Evolutionary conservation across 2,888 invertebrate species (phyloP).

Genomic region (Paralinhomoeus sp.): DNA sequence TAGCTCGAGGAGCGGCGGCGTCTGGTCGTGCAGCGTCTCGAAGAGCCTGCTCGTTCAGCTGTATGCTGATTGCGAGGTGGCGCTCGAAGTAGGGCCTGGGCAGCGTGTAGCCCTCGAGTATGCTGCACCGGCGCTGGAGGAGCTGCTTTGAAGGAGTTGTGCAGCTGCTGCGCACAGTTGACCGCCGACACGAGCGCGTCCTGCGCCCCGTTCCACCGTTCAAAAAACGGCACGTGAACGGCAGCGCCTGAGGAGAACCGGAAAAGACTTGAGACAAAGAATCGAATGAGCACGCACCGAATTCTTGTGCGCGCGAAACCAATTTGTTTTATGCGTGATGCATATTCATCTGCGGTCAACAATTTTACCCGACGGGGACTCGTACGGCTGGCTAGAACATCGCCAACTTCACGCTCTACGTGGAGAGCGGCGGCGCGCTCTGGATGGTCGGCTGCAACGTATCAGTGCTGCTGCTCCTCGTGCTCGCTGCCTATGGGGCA

Average conservation of each 20-base stretch:
- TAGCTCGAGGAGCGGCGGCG: slow-evolving; percentile 71
- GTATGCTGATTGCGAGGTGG: slow-evolving; percentile 26
- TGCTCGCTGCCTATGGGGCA: no score
- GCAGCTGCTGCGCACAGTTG: slow-evolving; percentile 67
- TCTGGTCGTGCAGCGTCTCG: slow-evolving; percentile 70
- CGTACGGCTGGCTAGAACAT: no score
- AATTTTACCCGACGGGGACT: no score
- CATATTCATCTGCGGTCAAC: no score
- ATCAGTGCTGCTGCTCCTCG: no score
- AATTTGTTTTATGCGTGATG: no score
- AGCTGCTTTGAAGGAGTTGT: slow-evolving; percentile 60
- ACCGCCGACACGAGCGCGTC: slow-evolving; percentile 24
- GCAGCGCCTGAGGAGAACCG: slow-evolving; percentile 47
- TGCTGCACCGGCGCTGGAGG: slow-evolving; percentile 52
- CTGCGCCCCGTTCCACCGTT: slow-evolving; percentile 9
- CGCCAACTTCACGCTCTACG: no score
- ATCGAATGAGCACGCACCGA: no score
- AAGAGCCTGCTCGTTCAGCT: slow-evolving; percentile 59
- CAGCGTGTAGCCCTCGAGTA: slow-evolving; percentile 31
- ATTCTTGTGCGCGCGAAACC: no score
- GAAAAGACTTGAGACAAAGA: no score
- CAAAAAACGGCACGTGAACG: slow-evolving; percentile 52
- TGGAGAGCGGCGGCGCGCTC: no score
- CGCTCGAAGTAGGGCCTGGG: slow-evolving; percentile 32
- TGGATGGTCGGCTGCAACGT: no score